phyloP scores from a whole-genome alignment of 2,888 invertebrate genomes.

The Parnassius glacialis region DNA sequence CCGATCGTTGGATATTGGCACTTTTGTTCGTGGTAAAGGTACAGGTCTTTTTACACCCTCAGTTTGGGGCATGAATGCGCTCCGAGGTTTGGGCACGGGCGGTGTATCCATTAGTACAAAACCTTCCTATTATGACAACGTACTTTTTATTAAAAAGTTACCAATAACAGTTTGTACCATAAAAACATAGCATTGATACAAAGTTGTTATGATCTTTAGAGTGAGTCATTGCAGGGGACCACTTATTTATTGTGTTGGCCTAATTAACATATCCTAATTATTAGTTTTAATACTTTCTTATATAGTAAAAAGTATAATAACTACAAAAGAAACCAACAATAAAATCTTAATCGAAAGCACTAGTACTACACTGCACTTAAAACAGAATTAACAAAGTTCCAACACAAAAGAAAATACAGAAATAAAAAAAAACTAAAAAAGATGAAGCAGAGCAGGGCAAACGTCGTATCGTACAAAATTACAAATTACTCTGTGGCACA shows the following conservation, averaged over 20 bases:
- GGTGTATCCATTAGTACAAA: slow-evolving; percentile 58
- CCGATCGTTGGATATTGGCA: slow-evolving; percentile 51
- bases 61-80: slow-evolving; percentile 44
- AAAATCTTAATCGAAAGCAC: not conserved
- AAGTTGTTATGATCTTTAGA: slow-evolving; percentile 12
- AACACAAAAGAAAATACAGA: too few relatives aligned
- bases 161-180: not conserved
- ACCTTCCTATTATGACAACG: not conserved
- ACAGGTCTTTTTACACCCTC: slow-evolving; percentile 69
- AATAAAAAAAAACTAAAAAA: too few relatives aligned
- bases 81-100: slow-evolving; percentile 69
- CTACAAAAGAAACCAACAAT: not conserved
- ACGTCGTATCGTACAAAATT: too few relatives aligned
- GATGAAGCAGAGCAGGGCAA: too few relatives aligned
- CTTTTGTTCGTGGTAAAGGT: slow-evolving; percentile 75
- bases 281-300: not conserved
- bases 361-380: not conserved
- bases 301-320: not conserved
- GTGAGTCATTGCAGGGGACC: slow-evolving; percentile 32
- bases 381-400: too few relatives aligned
- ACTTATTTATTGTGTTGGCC: slow-evolving; percentile 11
- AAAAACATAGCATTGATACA: not conserved
- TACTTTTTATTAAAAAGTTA: not conserved
- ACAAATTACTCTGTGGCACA: too few relatives aligned
- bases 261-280: slow-evolving; percentile 3